A percentile compares a stretch with the other conserved stretches of the same genome.
Conservation (phyloP, 2,797 vertebrate species). For the Prionace glauca region DNA sequence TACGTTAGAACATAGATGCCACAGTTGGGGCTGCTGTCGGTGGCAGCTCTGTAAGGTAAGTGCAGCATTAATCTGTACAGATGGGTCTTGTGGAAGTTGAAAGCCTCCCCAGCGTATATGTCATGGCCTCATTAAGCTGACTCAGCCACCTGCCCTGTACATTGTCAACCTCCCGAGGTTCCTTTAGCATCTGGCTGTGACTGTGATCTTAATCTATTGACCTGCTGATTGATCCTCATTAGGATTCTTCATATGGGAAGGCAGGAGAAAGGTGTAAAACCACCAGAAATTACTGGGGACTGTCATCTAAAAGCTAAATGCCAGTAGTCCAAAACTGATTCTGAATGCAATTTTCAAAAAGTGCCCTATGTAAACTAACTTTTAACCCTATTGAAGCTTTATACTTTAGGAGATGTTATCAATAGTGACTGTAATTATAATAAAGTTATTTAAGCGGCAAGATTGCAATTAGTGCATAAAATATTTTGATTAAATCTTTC, state of each 20-base stretch:
- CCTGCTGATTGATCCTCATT: conserved; percentile 50
- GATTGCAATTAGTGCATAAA: neutral
- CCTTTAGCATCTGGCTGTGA: conserved; percentile 55
- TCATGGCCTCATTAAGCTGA: conserved; percentile 60
- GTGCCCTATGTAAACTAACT: neutral
- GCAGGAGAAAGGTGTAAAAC: conserved; percentile 45
- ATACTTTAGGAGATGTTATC: neutral
- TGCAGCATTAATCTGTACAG: conserved; percentile 14
- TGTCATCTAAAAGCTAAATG: neutral
- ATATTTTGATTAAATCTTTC: neutral
- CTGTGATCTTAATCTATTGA: conserved; percentile 52
- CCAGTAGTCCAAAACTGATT: neutral
- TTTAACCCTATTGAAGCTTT: neutral
- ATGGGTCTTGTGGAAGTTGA: conserved; percentile 38
- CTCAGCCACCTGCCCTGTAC: conserved; percentile 69
- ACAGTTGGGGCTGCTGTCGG: neutral
- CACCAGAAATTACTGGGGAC: conserved; percentile 40
- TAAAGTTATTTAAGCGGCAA: conserved; percentile 14
- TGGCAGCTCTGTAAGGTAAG: conserved; percentile 8
- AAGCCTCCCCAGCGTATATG: conserved; percentile 46
- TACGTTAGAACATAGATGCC: conserved; percentile 20
- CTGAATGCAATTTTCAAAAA: neutral
- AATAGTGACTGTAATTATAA: neutral
- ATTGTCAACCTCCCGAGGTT: conserved; percentile 53
- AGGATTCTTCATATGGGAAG: conserved; percentile 45